Conservation (phyloP, 2,797 vertebrate genomes). For the Capromys pilorides region DNA sequence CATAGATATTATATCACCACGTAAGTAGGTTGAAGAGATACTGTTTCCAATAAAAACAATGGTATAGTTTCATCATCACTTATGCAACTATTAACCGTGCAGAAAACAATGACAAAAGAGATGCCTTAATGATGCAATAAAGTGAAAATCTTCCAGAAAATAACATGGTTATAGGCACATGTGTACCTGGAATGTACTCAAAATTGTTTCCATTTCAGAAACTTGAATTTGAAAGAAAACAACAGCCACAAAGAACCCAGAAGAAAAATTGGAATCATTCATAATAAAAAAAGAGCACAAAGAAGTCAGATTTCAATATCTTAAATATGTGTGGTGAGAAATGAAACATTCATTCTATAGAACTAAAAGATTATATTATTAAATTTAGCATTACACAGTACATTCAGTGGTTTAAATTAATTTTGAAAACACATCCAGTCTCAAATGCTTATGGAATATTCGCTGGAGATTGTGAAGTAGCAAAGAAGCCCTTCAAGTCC, state of each 20-base stretch:
- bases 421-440: neutral
- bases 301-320: neutral
- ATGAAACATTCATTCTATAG: neutral
- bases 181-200: neutral
- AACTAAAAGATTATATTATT: neutral
- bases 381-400: conserved; percentile 34
- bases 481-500: neutral
- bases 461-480: conserved; percentile 26
- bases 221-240: neutral
- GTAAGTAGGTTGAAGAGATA: neutral
- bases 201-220: neutral
- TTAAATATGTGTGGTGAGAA: neutral
- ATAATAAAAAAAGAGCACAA: neutral
- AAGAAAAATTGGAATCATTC: neutral
- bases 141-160: neutral
- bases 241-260: neutral
- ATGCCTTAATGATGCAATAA: neutral
- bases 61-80: neutral
- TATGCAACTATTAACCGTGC: neutral
- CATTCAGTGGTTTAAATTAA: neutral
- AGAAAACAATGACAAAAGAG: neutral
- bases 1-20: neutral
- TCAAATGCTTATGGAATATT: conserved; percentile 1
- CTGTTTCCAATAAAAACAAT: neutral
- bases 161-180: neutral